Evolutionary conservation across 2,797 vertebrate genomes (phyloP).

Genomic region (Neosilurus hyrtlii): DNA sequence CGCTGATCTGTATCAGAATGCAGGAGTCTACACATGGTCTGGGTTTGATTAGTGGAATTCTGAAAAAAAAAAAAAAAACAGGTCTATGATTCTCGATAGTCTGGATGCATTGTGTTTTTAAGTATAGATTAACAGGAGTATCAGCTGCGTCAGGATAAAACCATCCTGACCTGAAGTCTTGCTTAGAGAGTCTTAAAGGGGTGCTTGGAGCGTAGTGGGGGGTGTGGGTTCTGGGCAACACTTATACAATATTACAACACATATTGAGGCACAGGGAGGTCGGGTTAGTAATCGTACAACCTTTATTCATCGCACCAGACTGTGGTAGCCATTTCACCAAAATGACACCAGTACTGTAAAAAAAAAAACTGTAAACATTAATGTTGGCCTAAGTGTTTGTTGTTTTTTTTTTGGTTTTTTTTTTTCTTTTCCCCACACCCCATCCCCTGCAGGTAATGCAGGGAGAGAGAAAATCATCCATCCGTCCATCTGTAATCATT

Average conservation of each 20-base stretch:
- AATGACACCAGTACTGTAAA: slow-evolving; percentile 1
- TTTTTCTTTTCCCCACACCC: background rate
- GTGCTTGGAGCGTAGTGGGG: background rate
- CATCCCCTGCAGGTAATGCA: no score
- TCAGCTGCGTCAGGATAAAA: background rate
- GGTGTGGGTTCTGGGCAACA: background rate
- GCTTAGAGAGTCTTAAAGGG: background rate
- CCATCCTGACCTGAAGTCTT: background rate
- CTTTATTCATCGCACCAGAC: background rate
- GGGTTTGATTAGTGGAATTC: background rate
- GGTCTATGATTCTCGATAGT: background rate
- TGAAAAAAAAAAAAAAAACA: background rate
- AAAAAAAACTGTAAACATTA: background rate
- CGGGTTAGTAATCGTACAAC: background rate
- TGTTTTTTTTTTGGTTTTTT: background rate
- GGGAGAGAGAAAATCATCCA: no score
- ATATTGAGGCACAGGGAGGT: background rate
- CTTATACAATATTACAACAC: background rate
- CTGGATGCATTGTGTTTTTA: background rate
- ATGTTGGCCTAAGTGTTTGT: background rate
- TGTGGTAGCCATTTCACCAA: background rate
- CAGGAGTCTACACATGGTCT: background rate
- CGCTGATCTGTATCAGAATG: background rate
- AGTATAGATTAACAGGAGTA: background rate
- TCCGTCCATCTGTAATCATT: background rate